These are phyloP conservation scores for Caerostris darwini DNA, from an alignment of 1,140 invertebrate species.

Conservation along the genomic window DNA sequence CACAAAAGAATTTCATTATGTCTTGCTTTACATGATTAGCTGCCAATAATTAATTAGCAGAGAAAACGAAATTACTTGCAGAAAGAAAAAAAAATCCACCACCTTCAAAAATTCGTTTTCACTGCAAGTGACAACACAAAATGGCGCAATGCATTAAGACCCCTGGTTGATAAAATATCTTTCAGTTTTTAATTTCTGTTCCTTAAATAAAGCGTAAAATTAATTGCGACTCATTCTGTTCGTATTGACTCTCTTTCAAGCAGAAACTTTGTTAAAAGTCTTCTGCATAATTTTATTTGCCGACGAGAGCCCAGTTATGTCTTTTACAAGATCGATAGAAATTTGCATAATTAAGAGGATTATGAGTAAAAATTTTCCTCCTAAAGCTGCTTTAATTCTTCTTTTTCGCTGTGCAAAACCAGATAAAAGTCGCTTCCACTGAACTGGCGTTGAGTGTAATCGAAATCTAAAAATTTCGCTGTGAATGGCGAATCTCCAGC, in stretches of 20 bases:
- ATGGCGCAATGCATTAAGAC: not conserved
- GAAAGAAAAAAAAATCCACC: not conserved
- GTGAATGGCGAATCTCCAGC: not conserved
- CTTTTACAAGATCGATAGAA: slow-evolving; percentile 42
- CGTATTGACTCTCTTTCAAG: slow-evolving; percentile 35
- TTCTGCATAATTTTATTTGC: slow-evolving; percentile 49
- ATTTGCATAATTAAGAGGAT: slow-evolving; percentile 71
- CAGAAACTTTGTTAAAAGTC: slow-evolving; percentile 7
- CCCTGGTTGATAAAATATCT: slow-evolving; percentile 22
- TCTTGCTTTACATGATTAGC: slow-evolving; percentile 21
- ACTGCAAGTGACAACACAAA: slow-evolving; percentile 31
- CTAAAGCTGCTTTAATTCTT: not conserved
- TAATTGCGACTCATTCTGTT: slow-evolving; percentile 21
- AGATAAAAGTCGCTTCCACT: slow-evolving; percentile 26
- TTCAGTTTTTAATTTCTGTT: slow-evolving; percentile 35
- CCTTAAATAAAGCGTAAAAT: slow-evolving; percentile 63
- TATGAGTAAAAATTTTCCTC: slow-evolving; percentile 37
- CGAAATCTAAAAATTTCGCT: not conserved
- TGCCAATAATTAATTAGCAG: slow-evolving; percentile 39
- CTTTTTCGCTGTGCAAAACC: not conserved
- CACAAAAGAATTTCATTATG: slow-evolving; percentile 47
- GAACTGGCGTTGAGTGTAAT: not conserved
- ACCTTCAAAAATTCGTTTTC: slow-evolving; percentile 38
- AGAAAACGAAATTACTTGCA: not conserved
- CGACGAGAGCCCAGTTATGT: not conserved